Base-by-base conservation (phyloP, 2,113 vertebrate species). In the Mormoops blainvillei region DNA sequence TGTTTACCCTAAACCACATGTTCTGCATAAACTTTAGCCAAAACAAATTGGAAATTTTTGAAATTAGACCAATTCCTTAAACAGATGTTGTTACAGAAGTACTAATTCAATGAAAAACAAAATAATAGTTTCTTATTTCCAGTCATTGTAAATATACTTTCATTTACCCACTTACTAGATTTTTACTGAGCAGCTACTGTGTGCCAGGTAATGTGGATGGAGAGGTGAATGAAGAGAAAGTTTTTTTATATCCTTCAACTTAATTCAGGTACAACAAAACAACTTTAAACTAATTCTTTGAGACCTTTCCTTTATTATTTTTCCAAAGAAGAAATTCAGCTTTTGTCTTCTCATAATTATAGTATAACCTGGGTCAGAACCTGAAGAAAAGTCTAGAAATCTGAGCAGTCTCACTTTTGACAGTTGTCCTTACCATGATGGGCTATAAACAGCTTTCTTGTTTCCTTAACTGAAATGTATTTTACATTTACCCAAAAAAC, bases 241-340 rank as follows among this genome's bases (percentile, higher is more conserved):
- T 36, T 15, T 0, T 86, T 92, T 84, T 54, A 82, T 77, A 70
- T 61, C 71, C 18, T 94, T 70, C n/a, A 3, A 5, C 24, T 7
- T 48, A 82, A 82, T 45, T 85, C 52, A 81, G 48, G n/a, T 81
- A 65, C 71, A 89, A 63, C 8, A 85, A 88, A 85, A 91, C 7
- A 24, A 84, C 14, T 92, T 65, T 67, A 19, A 41, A 28, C 6
- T 28, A 88, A 70, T 63, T 24, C 36, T 67, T 54, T 92, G 33
- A 95, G 52, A 89, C 74, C 19, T 58, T 89, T 93, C 31, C 76
- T 81, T 82, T 86, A 88, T 82, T 95, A 45, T 92, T 76, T 96
- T 93, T 28, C 11, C 20, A 61, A 16, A 65, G 36, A n/a, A 81
- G 16, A 88, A 41, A 41, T 31, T 90, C 19, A 54, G 33, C 38